phyloP scores from a whole-genome alignment of 2,888 invertebrate genomes.

The Acleris sparsana region DNA sequence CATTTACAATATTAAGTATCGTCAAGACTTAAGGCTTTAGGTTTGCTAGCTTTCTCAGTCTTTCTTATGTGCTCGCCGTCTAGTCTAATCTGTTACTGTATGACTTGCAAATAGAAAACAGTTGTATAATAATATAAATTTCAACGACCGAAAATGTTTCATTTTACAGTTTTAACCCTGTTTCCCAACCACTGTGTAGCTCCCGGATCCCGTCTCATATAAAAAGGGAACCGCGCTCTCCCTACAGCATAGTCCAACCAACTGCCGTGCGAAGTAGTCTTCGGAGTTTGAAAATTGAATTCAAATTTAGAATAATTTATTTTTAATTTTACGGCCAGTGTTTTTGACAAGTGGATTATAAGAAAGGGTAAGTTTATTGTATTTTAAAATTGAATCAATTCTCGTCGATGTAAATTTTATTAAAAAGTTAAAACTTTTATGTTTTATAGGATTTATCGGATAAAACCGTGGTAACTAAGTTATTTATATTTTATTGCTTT shows the following conservation, averaged over 20 bases:
- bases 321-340: slow-evolving; percentile 22
- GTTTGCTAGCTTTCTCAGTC: too few species aligned
- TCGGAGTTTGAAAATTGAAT: slow-evolving; percentile 22
- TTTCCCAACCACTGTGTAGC: slow-evolving; percentile 23
- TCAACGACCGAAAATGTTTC: too few species aligned
- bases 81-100: too few species aligned
- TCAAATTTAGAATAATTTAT: slow-evolving; percentile 19
- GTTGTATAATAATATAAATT: too few species aligned
- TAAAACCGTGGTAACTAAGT: too few species aligned
- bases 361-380: slow-evolving; percentile 12
- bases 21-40: too few species aligned
- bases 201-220: slow-evolving; percentile 24
- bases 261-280: slow-evolving; percentile 28
- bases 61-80: too few species aligned
- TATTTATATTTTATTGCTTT: too few species aligned
- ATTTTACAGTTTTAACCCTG: not conserved
- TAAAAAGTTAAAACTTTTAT: too few species aligned
- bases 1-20: too few species aligned
- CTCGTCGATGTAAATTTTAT: not conserved
- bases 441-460: too few species aligned
- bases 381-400: not conserved
- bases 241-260: slow-evolving; percentile 25
- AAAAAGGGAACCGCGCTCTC: slow-evolving; percentile 27
- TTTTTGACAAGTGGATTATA: slow-evolving; percentile 13
- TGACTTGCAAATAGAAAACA: too few species aligned